Percentiles rank a stretch among this genome's conserved stretches.
These are phyloP conservation scores for Sinocyclocheilus anshuiensis DNA, from an alignment of 2,113 vertebrate species.

Conservation along the genomic window DNA sequence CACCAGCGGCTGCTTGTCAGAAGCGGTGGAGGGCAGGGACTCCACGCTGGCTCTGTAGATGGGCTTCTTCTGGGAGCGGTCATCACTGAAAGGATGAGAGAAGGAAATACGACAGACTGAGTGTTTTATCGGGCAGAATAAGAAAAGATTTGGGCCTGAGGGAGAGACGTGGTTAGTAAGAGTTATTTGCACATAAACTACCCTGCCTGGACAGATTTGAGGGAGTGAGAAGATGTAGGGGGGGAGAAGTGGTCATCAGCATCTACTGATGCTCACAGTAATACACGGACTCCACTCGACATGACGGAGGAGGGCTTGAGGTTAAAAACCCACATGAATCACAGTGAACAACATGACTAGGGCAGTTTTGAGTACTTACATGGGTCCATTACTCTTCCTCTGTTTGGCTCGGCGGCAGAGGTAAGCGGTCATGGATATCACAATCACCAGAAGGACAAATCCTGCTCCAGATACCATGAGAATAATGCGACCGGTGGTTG, in stretches of 20 bases:
- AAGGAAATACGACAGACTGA: conserved; percentile 4
- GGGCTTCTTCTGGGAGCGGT: conserved; percentile 79
- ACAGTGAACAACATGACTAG: background rate
- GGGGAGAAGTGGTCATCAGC: background rate
- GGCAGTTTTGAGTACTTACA: conserved; percentile 66
- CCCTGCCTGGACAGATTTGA: background rate
- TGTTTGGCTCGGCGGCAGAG: conserved; percentile 66
- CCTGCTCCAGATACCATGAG: conserved; percentile 59
- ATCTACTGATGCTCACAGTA: background rate
- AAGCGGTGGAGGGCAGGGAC: conserved; percentile 68
- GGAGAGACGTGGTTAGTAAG: conserved; percentile 16
- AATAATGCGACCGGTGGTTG: conserved; percentile 62
- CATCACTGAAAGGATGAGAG: conserved; percentile 67
- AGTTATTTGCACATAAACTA: background rate
- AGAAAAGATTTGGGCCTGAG: background rate
- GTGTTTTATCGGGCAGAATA: background rate
- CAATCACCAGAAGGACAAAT: conserved; percentile 57
- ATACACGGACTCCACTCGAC: conserved; percentile 1
- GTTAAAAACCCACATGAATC: conserved; percentile 1
- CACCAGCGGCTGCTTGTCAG: conserved; percentile 78
- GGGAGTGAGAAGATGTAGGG: background rate
- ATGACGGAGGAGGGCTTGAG: background rate
- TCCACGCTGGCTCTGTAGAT: conserved; percentile 76
- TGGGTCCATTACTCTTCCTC: conserved; percentile 71
- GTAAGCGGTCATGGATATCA: conserved; percentile 63